These are phyloP conservation scores for Hydropsyche betteni DNA, from an alignment of 2,888 invertebrate genomes.

Conservation along the genomic window DNA sequence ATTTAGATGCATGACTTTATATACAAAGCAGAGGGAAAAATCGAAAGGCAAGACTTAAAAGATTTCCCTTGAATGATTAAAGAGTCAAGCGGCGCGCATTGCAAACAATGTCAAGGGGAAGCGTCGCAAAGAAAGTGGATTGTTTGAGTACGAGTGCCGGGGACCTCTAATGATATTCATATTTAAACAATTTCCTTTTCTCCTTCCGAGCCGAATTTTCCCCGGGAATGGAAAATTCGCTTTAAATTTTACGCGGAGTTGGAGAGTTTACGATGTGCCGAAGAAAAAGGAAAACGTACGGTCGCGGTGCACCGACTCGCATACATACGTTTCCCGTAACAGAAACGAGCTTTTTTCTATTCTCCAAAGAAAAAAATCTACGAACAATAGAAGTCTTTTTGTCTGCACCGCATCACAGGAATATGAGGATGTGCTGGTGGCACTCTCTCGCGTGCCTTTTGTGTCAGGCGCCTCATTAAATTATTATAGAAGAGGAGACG, in stretches of 20 bases:
- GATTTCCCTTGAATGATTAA: conserved; percentile 45
- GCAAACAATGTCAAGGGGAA: conserved; percentile 37
- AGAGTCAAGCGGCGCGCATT: conserved; percentile 26
- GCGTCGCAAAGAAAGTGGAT: conserved; percentile 45
- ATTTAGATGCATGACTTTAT: too few species aligned
- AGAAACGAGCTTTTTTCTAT: not conserved
- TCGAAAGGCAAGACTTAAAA: conserved; percentile 28
- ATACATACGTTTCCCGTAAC: not conserved
- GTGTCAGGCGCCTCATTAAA: conserved; percentile 43
- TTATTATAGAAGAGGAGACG: conserved; percentile 45
- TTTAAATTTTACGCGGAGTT: conserved; percentile 25
- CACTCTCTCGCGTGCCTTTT: conserved; percentile 39
- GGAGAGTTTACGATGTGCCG: conserved; percentile 5
- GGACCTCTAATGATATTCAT: conserved; percentile 49
- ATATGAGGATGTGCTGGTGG: conserved; percentile 6
- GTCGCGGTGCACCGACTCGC: not conserved
- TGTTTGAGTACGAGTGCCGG: conserved; percentile 46
- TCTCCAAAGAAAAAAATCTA: too few species aligned
- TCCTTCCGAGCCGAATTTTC: conserved; percentile 14
- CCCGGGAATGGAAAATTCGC: conserved; percentile 30
- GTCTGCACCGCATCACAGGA: conserved; percentile 13
- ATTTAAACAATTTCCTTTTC: conserved; percentile 49
- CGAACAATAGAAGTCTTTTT: not conserved
- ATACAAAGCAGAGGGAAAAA: not conserved
- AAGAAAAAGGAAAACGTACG: conserved; percentile 25